phyloP scores from a whole-genome alignment of 2,113 vertebrate species.

The Ibidorhyncha struthersii region DNA sequence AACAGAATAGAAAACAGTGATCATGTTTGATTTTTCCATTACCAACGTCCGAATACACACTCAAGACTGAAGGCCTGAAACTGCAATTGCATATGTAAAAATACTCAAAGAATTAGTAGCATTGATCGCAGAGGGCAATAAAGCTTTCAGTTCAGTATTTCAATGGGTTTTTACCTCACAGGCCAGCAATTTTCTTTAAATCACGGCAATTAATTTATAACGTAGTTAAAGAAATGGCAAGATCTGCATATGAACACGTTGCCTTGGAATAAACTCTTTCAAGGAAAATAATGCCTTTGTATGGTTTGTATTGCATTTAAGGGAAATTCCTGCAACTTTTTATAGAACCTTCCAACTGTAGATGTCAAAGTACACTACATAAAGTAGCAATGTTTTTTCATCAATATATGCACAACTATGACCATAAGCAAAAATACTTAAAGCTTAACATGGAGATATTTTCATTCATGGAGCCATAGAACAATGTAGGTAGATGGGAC shows the following conservation, averaged over 20 bases:
- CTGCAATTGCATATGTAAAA: background rate
- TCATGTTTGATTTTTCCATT: constrained; percentile 32
- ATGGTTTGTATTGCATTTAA: background rate
- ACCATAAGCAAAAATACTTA: background rate
- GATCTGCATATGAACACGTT: background rate
- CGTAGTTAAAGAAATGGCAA: background rate
- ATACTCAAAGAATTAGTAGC: constrained; percentile 16
- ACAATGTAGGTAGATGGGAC: background rate
- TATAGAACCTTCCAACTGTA: background rate
- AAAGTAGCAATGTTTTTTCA: background rate
- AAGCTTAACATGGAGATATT: accelerated
- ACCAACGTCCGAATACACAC: background rate
- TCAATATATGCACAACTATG: background rate
- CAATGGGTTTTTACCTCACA: background rate
- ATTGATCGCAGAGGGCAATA: background rate
- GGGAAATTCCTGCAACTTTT: background rate
- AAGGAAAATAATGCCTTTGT: background rate
- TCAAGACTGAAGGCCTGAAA: background rate
- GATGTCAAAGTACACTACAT: background rate
- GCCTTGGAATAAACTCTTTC: background rate
- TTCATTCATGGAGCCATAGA: background rate
- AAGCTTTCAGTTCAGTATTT: background rate
- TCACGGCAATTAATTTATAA: background rate
- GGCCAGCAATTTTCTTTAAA: background rate
- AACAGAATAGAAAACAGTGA: background rate